phyloP scores from a whole-genome alignment of 2,113 vertebrate genomes.

The Atrichornis clamosus region DNA sequence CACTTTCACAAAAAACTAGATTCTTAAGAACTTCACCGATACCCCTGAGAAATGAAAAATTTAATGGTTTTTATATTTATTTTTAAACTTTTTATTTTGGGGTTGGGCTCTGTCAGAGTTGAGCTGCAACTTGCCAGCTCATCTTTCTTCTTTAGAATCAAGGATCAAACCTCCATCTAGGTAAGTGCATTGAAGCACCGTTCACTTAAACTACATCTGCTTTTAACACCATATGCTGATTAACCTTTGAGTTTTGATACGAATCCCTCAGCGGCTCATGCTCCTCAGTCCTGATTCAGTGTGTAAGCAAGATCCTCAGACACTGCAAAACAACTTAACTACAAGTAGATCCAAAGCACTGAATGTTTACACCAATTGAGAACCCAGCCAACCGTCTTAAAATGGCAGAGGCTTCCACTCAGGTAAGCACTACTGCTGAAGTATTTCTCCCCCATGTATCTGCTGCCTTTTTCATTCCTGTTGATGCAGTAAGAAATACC shows the following conservation, averaged over 20 bases:
- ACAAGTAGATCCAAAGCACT: neutral
- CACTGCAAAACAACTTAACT: neutral
- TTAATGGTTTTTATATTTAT: neutral
- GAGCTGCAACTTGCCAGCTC: neutral
- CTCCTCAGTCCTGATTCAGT: neutral
- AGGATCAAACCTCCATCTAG: neutral
- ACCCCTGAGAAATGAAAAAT: neutral
- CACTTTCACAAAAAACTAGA: neutral
- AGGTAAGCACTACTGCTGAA: neutral
- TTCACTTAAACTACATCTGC: neutral
- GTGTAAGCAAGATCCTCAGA: neutral
- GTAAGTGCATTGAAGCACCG: neutral
- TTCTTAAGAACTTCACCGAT: neutral
- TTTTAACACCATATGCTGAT: conserved; percentile 5
- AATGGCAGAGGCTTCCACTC: neutral
- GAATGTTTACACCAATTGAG: conserved; percentile 5
- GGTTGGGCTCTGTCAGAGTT: neutral
- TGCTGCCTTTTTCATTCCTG: neutral
- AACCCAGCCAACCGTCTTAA: neutral
- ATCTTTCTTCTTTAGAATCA: neutral
- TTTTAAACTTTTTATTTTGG: neutral
- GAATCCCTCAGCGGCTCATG: neutral
- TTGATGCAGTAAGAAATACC: neutral
- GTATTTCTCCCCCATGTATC: neutral
- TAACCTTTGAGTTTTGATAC: neutral